Base-by-base conservation (phyloP, 2,797 vertebrate species). In the Natrix natrix region DNA sequence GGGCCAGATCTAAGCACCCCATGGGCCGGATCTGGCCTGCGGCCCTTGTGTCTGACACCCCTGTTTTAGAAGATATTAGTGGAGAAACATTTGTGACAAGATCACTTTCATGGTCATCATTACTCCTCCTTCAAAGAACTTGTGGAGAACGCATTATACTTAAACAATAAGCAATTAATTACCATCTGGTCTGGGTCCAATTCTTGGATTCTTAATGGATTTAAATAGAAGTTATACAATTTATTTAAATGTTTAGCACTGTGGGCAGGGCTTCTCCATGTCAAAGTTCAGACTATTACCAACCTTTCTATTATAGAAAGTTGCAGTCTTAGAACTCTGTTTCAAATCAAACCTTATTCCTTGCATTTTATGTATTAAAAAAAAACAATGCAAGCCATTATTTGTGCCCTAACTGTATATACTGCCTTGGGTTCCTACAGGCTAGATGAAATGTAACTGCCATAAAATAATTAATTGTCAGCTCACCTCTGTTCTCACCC, bases 241-340 rank as follows among this genome's bases (percentile, higher is more conserved):
- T 24, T 22, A 43, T 83, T 91, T 52, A 6, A 61, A 16, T 87
- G 26, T 86, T 91, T 60, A 32, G 90, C 28, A 59, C 26, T 83
- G 8, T 91, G 69, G 24, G 8, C 52, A n/a, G 16, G 52, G 14
- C 32, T 56, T 3, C 57, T 61, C 28, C 7, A 91, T 48, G 56
- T 43, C 52, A 88, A 92, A 60, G n/a, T 92, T 92, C 22, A 26
- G 32, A 74, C 54, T 54, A 89, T 32, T 69, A 54, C 28, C 13
- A 43, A 61, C 32, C 12, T 61, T 24, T 24, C 26, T 56, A 2
- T 60, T 74, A 91, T 14, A 14, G 11, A 69, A 20, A 54, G 57
- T 63, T 94, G 90, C 63, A 93, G 88, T 1, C 5, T 93, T 90
- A 91, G 0, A n/a, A 8, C 37, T 94, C 83, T 92, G 32, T 3